Base-by-base conservation (phyloP, 2,888 invertebrate species). In the Agrochola litura region DNA sequence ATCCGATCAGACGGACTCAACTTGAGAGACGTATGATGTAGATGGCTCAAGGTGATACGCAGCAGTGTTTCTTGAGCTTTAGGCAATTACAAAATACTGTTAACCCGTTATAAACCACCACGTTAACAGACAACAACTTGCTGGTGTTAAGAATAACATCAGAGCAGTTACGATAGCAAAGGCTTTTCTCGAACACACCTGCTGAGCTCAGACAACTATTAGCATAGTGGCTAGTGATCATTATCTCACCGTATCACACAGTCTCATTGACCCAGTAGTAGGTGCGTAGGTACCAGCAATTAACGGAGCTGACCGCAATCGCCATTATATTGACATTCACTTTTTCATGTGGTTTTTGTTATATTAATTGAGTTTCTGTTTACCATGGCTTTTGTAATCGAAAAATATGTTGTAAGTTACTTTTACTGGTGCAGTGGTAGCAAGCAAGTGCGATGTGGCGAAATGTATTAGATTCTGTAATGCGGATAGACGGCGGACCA, bases 291-390 rank as follows among this genome's bases (percentile, higher is more conserved):
- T 76, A 54, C 41, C 49, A 43, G 49, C 70, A 83, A 86, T 82
- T 76, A 88, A 70, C 67, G 30, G 37, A 76, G 64, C 56, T 69
- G 76, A 66, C 84, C 84, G 74, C 86, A 86, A 76, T 76, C 60
- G 76, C 43, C 46, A 73, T 84, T 67, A 69, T 49, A 76, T 81
- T 81, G 77, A 76, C 85, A 80, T 85, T 89, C 73, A 82, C 82
- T 88, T 89, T 85, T 83, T 86, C 64, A 83, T 76, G 63, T 75
- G 64, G 61, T 77, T 86, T 83, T 86, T 78, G 68, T 73, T 69
- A 71, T 65, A 73, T 73, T 86, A 88, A 86, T 88, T 81, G 77
- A 74, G 69, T 88, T 83, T 77, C 75, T 76, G 79, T 86, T 77
- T 67, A 68, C 73, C 80, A 74, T 70, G 41, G 68, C 71, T 83